Percentiles rank a stretch among this genome's conserved stretches.
phyloP scores from a whole-genome alignment of 2,797 vertebrate genomes.

The Myotis findleyi region DNA sequence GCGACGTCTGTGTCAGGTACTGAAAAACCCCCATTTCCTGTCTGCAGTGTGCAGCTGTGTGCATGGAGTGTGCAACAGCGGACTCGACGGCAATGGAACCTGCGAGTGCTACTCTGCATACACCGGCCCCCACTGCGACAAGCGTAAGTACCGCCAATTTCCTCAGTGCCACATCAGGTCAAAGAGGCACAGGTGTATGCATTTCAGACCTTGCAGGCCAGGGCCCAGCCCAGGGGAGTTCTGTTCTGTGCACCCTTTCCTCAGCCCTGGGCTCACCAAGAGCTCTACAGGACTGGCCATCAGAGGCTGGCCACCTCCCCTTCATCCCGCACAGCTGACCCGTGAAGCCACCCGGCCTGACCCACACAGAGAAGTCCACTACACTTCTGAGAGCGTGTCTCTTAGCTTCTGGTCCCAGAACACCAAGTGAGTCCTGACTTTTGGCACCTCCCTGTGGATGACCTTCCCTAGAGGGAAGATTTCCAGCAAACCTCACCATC shows the following conservation, averaged over 20 bases:
- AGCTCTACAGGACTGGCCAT: background rate
- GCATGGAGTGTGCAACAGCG: slow-evolving; percentile 92
- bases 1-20: background rate
- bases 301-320: background rate
- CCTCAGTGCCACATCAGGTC: background rate
- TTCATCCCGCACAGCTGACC: background rate
- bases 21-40: background rate
- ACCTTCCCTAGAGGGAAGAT: background rate
- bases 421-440: background rate
- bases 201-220: background rate
- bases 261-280: background rate
- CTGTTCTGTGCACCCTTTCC: background rate
- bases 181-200: fast-evolving
- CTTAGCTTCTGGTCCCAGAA: background rate
- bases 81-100: slow-evolving; percentile 89
- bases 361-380: background rate
- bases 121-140: slow-evolving; percentile 90
- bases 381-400: fast-evolving
- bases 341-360: background rate
- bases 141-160: slow-evolving; percentile 86
- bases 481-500: background rate
- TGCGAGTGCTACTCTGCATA: slow-evolving; percentile 94
- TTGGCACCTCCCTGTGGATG: background rate
- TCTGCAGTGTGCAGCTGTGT: slow-evolving; percentile 91
- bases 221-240: background rate